phyloP scores from a whole-genome alignment of 35 echinoderm and acorn worm genomes.

The Ophioderma brevispina region DNA sequence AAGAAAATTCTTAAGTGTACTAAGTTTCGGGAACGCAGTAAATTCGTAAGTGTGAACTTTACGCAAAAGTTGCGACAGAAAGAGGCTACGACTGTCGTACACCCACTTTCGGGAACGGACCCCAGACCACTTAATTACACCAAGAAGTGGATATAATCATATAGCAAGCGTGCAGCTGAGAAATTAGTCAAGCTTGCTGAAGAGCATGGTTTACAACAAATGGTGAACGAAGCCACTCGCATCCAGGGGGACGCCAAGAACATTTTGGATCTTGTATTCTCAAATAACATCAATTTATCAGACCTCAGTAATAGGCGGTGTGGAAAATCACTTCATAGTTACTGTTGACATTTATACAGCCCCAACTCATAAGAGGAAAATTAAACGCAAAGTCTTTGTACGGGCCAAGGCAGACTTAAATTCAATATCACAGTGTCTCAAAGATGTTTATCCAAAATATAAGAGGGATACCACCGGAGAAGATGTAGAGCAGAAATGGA shows the following conservation, averaged over 20 bases:
- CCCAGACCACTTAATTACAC: too few relatives aligned
- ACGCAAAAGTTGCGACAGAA: too few relatives aligned
- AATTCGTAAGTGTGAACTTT: too few relatives aligned
- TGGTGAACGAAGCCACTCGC: too few relatives aligned
- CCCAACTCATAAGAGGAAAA: not conserved
- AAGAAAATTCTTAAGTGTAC: too few relatives aligned
- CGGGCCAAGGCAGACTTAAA: not conserved
- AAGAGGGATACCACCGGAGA: not conserved
- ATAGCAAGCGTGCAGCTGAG: too few relatives aligned
- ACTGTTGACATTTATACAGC: not conserved
- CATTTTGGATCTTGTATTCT: slow-evolving; percentile 11
- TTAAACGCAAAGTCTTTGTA: not conserved
- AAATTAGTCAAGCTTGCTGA: too few relatives aligned
- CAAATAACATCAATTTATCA: slow-evolving; percentile 10
- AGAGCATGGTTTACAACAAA: too few relatives aligned
- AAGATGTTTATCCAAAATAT: not conserved
- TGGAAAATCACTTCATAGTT: not conserved
- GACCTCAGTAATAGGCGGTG: not conserved
- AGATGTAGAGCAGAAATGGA: slow-evolving; percentile 11
- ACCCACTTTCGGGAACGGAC: too few relatives aligned
- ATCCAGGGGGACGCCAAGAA: slow-evolving; percentile 10
- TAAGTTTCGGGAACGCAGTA: too few relatives aligned
- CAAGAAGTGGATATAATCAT: too few relatives aligned
- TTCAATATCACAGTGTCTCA: not conserved
- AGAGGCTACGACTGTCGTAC: too few relatives aligned